Base-by-base conservation (phyloP, 2,797 vertebrate species). In the Prunella strophiata region DNA sequence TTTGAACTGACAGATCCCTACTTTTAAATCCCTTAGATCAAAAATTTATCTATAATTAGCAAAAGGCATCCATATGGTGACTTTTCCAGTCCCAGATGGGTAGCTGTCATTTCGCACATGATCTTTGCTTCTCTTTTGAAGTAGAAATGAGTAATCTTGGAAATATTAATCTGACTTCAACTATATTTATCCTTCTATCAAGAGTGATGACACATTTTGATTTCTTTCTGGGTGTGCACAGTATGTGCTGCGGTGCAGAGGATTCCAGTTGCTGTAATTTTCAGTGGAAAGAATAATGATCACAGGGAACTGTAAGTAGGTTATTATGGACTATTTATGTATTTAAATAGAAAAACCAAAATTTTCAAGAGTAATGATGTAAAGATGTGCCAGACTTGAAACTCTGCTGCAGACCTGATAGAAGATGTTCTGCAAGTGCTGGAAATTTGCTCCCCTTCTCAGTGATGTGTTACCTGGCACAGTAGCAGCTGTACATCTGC, bases 71-170 rank as follows among this genome's bases (percentile, higher is more conserved):
- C 98, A 98, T 98, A 98, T 98, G 97, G 97, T 80, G 68, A 96
- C 96, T 97, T 94, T 97, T 98, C 94, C 96, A 95, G 22, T 97
- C 94, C 96, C 98, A 98, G 98, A 98, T 98, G 98, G 98, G 96
- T 94, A 92, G 94, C 95, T 98, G 97, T 98, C 97, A 97, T 96
- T 97, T 93, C 10, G 91, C 97, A 97, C 96, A 94, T 98, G 97
- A 98, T 98, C 97, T 98, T 98, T 97, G 95, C 88, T 97, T 98
- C 94, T 96, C 95, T 97, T 95, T 96, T 97, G 97, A 97, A 97
- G 95, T 91, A 97, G 96, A 97, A 95, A 88, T 98, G 97, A 98
- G 97, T 98, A 98, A 98, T 98, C 95, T 97, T 97, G 92, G 94
- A 96, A 97, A 96, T 98, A 98, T 98, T 98, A 98, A 96, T 97